Conservation (phyloP, 23 tunicate genomes). For the Phallusia fumigata region DNA sequence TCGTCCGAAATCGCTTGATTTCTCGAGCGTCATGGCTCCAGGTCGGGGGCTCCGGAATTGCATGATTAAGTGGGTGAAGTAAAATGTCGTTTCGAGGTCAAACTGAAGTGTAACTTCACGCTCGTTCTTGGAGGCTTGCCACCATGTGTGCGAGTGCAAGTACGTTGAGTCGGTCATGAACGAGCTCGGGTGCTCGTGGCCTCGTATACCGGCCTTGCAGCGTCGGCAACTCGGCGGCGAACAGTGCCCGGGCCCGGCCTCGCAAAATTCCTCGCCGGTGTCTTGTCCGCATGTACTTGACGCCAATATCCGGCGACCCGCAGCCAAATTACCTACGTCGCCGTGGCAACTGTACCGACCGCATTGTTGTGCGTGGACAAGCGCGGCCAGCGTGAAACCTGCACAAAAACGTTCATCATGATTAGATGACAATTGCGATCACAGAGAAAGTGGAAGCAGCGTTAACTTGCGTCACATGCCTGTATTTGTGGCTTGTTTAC, state of each 20-base stretch:
- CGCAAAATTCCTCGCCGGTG: constrained; percentile 39
- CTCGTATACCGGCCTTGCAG: constrained; percentile 41
- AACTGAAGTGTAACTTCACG: constrained; percentile 40
- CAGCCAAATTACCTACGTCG: constrained; percentile 68
- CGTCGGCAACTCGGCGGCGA: constrained; percentile 50
- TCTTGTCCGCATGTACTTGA: constrained; percentile 56
- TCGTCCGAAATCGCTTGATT: constrained; percentile 57
- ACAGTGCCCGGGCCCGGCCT: constrained; percentile 30
- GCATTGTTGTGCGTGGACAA: constrained; percentile 32
- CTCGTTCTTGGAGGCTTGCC: constrained; percentile 45
- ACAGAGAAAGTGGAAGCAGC: too few species aligned
- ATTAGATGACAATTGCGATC: neutral
- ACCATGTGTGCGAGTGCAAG: constrained; percentile 47
- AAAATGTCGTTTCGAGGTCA: constrained; percentile 71
- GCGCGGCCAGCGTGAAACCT: neutral
- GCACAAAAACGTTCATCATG: neutral
- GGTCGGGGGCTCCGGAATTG: constrained; percentile 67
- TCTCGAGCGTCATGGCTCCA: constrained; percentile 72
- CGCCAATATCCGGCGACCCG: constrained; percentile 41
- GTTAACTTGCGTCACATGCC: too few species aligned
- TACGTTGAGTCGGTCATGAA: constrained; percentile 60
- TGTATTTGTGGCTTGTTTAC: too few species aligned
- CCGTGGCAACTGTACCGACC: constrained; percentile 74
- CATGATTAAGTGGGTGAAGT: constrained; percentile 77
- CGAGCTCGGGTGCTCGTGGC: constrained; percentile 63